Evolutionary conservation across 2,888 invertebrate genomes (phyloP), one percentile per base, ranked within the genome.

Genomic region (Ligdia adustata): DNA sequence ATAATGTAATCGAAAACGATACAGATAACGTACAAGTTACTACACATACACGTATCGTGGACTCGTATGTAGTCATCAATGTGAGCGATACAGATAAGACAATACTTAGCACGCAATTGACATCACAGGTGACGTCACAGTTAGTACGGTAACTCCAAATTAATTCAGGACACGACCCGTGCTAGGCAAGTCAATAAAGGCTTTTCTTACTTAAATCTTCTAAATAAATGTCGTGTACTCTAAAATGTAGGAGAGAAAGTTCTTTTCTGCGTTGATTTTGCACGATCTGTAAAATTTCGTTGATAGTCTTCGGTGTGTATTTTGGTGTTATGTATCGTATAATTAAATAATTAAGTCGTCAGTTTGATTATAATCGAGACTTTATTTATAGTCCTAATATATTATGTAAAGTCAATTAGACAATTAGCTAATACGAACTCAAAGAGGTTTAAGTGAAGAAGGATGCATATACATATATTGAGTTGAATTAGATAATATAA

Each of bases 101-200:
- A 2, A 6, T 9, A 15, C 38, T 28, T 32, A 32, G 38, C 33
- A 33, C 5, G 32, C 13, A 13, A 14, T 13, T 6, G 24, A 18
- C n/a, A 16, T 18, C 31, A 18, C 18, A 44, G 37, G 32, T 29
- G 7, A 29, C 15, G 15, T 11, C 4, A n/a, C 9, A 44, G 35
- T 16, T 29, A 15, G 35, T 38, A 20, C 13, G 26, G 40, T 33
- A 50, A 52, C 45, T 22, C 39, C 3, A 57, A 61, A 72, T 69
- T 69, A 68, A 72, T 72, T 71, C 72, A 54, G 58, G 59, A 63
- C 72, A 72, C 71, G 72, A 61, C 57, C 60, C 56, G 62, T 66
- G 66, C 67, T 60, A 71, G 62, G 52, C 44, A 50, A 51, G 56
- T 48, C 59, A 59, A 59, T 62, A 61, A 57, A 63, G 55, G 66